phyloP scores from a whole-genome alignment of 2,797 vertebrate species.

The Gallirallus australis region DNA sequence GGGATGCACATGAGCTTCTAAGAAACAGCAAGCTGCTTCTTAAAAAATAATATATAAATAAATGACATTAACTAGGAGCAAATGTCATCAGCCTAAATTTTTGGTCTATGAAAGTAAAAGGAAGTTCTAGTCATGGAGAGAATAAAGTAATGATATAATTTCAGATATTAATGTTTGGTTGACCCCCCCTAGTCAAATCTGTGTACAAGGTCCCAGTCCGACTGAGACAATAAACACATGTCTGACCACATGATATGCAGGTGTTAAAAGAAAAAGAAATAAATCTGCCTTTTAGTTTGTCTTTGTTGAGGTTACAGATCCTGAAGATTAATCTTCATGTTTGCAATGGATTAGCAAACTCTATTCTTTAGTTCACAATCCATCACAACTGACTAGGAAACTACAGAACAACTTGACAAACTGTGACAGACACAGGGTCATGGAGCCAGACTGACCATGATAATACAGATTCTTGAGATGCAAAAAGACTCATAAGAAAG shows the following conservation, averaged over 20 bases:
- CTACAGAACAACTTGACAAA: neutral
- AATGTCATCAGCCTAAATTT: neutral
- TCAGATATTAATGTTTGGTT: neutral
- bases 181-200: fast-evolving
- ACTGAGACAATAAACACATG: neutral
- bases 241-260: neutral
- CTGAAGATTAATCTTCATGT: neutral
- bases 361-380: neutral
- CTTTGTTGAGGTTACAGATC: neutral
- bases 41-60: neutral
- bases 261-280: neutral
- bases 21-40: neutral
- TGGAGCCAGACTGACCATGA: neutral
- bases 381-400: neutral
- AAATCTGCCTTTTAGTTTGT: neutral
- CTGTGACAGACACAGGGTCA: neutral
- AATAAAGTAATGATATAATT: neutral
- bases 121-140: neutral
- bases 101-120: neutral
- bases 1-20: neutral
- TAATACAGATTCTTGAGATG: neutral
- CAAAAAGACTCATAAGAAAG: neutral
- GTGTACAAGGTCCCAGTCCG: neutral
- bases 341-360: neutral
- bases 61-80: neutral